A percentile compares a stretch with the other conserved stretches of the same genome.
Evolutionary conservation across 1,140 invertebrate genomes (phyloP).

Genomic region (Meloidogyne chitwoodi): DNA sequence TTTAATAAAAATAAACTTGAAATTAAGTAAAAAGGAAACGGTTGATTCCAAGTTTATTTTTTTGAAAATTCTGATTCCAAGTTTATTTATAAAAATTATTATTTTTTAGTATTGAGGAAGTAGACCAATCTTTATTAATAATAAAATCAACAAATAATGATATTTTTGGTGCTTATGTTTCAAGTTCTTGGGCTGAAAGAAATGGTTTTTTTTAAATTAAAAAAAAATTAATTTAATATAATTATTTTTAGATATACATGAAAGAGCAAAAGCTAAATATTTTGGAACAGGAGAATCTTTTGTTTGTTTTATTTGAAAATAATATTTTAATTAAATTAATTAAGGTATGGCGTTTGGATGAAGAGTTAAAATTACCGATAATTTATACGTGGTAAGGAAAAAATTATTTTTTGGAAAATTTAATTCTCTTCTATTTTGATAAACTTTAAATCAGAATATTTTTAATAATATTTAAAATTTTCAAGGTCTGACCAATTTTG

Average conservation of each 20-base stretch:
- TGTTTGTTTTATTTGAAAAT: slow-evolving; percentile 9
- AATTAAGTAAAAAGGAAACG: no score
- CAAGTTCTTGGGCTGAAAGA: slow-evolving; percentile 47
- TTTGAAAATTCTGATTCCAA: no score
- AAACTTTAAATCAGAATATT: not conserved
- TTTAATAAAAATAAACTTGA: not conserved
- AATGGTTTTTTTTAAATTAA: slow-evolving; percentile 17
- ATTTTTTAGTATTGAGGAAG: slow-evolving; percentile 52
- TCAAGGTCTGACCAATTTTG: slow-evolving; percentile 19
- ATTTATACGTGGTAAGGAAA: slow-evolving; percentile 47
- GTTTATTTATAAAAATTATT: no score
- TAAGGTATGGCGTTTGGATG: slow-evolving; percentile 34
- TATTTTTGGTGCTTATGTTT: slow-evolving; percentile 57
- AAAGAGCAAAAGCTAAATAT: slow-evolving; percentile 43
- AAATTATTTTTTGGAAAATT: not conserved
- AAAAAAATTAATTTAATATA: not conserved
- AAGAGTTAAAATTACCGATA: slow-evolving; percentile 44
- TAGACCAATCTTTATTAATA: slow-evolving; percentile 53
- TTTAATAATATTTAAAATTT: not conserved
- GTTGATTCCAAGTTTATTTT: no score
- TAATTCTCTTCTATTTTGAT: not conserved
- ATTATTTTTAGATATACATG: slow-evolving; percentile 25
- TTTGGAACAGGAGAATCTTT: slow-evolving; percentile 48
- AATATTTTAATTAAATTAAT: not conserved
- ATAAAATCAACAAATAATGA: slow-evolving; percentile 47